Evolutionary conservation across 35 echinoderm and acorn worm species (phyloP), one percentile per base, ranked within the genome.

Genomic region (Ophiothrix spiculata): DNA sequence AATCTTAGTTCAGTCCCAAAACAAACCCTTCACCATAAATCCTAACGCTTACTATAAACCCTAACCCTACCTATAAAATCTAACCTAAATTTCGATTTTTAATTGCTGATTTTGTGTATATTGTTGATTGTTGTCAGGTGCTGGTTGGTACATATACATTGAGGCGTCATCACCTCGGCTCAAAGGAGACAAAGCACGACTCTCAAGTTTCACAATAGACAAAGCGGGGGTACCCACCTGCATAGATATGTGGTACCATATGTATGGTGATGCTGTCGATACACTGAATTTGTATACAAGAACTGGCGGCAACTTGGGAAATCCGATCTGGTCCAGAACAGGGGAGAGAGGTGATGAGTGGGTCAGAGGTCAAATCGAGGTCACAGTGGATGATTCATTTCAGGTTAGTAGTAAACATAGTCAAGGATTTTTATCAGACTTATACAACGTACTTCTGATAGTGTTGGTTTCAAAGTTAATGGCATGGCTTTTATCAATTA

Each of bases 171-270:
- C 54, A 1, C 40, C 56, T 0, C 33, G 49, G 32, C 35, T 33
- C 79, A 21, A 37, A 0, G 82, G 69, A 46, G 81, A 83, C 75
- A 49, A 40, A 16, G 87, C 87, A 28, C 39, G 92, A 0, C n/a
- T 90, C 13, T 37, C 69, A 33, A 69, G 60, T 69, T 10, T 28
- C 23, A 2, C 17, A 69, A 25, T 69, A 15, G 60, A 69, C 60
- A 69, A 69, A 69, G 60, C 60, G 16, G 29, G 29, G 2, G 29
- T n/a, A 69, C 60, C 60, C 3, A 69, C 60, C 41, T 92, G 94
- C 33, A 13, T 97, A n/a, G 78, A 87, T 16, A 87, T 97, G 78
- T 97, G 94, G 94, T 97, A 92, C 37, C 90, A 92, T 34, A 92
- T 92, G 86, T 90, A 73, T 35, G 90, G 94, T 14, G 73, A 88